Evolutionary conservation across 1,140 invertebrate species (phyloP), one percentile per base, ranked within the genome.

Genomic region (Drosophila nikananu): DNA sequence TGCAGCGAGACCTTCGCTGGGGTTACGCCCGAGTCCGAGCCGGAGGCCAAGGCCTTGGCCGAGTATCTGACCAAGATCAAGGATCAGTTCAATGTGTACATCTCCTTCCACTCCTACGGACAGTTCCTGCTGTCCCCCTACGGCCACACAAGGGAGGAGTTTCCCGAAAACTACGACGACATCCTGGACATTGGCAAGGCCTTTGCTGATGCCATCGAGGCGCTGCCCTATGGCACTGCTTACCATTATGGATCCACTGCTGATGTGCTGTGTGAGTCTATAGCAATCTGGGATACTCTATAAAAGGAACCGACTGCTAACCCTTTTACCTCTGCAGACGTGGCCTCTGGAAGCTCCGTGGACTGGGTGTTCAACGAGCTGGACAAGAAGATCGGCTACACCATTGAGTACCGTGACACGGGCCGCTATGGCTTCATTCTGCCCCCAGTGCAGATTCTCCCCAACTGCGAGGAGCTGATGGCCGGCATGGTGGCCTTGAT

Each of bases 401-500:
- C 95, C 1, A 93, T 94, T 65, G 94, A 94, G 82, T 91, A 83
- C 30, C 92, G 96, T 3, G 97, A 99, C 84, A 96, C 95, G 37
- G 98, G 98, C 15, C 94, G 94, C 48, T 97, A 97, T 89, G 98
- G 98, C 1, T 99, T 99, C 90, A 89, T 98, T 1, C 93, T 99
- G 37, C 98, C 98, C 0, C 96, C 97, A 5, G 94, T 94, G 21
- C 96, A 96, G 81, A 99, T 99, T 70, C 93, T 96, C 30, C 95
- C 96, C 1, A 97, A 97, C 17, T 97, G 96, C 2, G 95, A 96
- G 73, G 98, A 99, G 93, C 96, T 96, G 5, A 95, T 97, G 86
- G 96, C 95, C 7, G 97, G 95, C 10, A 93, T 98, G 42, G 94
- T 96, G 90, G 96, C 96, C 0, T 94, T 98, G 58, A 96, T 96